Evolutionary conservation across 2,888 invertebrate genomes (phyloP).

Genomic region (Actias luna): DNA sequence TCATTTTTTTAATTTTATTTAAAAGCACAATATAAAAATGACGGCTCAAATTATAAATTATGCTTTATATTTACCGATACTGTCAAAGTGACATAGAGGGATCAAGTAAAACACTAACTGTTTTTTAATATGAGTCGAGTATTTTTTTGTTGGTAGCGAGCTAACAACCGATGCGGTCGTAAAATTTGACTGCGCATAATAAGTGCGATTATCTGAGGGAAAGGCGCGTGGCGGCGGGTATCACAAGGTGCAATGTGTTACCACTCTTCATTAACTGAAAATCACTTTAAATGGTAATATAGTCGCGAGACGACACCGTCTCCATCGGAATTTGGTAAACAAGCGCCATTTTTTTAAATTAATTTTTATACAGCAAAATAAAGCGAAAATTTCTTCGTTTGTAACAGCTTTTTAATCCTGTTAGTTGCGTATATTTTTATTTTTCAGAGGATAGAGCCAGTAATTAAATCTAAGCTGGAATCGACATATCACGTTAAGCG

Average conservation of each 20-base stretch:
- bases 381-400: constrained; percentile 56
- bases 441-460: constrained; percentile 37
- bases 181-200: constrained; percentile 80
- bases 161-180: constrained; percentile 73
- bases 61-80: constrained; percentile 43
- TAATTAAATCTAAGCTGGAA: constrained; percentile 52
- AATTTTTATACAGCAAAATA: constrained; percentile 67
- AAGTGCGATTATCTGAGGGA: constrained; percentile 68
- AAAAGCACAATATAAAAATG: constrained; percentile 21
- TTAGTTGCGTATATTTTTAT: constrained; percentile 24
- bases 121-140: constrained; percentile 63
- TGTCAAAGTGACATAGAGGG: constrained; percentile 32
- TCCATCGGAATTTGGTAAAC: constrained; percentile 60
- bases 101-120: constrained; percentile 2
- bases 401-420: constrained; percentile 40
- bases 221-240: constrained; percentile 59
- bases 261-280: constrained; percentile 73
- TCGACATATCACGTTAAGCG: constrained; percentile 65
- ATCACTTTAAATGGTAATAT: constrained; percentile 74
- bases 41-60: background rate
- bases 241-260: constrained; percentile 55
- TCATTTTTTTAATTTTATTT: constrained; percentile 36
- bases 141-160: constrained; percentile 69
- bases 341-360: constrained; percentile 62
- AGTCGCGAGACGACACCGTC: constrained; percentile 50